A percentile compares a stretch with the other conserved stretches of the same genome.
Evolutionary conservation across 2,797 vertebrate species (phyloP).

Genomic region (Phataginus tricuspis): DNA sequence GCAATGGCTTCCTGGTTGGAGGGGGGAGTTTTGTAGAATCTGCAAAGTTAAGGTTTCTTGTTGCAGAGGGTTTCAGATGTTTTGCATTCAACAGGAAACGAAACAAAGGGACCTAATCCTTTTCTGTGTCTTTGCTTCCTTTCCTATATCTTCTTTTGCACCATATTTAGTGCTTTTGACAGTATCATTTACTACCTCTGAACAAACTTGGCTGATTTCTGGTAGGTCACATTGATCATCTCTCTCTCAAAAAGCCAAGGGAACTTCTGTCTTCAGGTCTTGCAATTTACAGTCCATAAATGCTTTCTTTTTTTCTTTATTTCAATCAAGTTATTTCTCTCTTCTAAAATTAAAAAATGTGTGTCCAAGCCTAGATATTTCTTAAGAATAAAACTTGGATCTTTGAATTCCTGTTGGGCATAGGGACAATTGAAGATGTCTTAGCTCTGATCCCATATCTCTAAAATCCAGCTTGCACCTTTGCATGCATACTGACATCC

Average conservation of each 20-base stretch:
- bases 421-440: neutral
- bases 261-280: neutral
- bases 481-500: neutral
- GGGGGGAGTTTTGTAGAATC: neutral
- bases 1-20: neutral
- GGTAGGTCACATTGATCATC: neutral
- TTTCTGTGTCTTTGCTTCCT: slow-evolving; percentile 39
- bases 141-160: neutral
- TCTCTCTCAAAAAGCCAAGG: neutral
- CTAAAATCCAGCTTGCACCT: neutral
- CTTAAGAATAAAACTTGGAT: neutral
- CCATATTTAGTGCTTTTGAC: neutral
- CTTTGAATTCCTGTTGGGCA: neutral
- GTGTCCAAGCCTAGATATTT: neutral
- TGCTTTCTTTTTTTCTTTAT: neutral
- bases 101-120: neutral
- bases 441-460: neutral
- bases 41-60: neutral
- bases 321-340: neutral
- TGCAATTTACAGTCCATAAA: neutral
- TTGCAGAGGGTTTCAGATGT: slow-evolving; percentile 37
- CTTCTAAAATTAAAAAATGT: slow-evolving; percentile 16
- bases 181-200: slow-evolving; percentile 17
- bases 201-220: neutral
- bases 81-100: slow-evolving; percentile 1